Evolutionary conservation across 2,888 invertebrate species (phyloP).

Genomic region (Agriopis marginaria): DNA sequence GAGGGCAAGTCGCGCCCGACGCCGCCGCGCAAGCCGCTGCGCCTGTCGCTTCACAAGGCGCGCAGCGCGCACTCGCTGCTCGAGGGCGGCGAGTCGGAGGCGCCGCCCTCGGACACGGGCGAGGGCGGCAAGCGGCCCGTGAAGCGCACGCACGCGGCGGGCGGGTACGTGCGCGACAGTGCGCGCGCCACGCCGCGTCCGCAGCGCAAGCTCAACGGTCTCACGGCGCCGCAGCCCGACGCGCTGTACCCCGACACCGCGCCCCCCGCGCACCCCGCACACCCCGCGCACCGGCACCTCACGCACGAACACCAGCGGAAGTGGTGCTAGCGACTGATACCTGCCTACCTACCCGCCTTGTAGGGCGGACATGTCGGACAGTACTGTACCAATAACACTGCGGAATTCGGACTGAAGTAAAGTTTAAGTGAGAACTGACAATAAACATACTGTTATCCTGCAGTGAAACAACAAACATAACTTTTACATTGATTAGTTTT

Average conservation of each 20-base stretch:
- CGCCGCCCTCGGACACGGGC: conserved; percentile 61
- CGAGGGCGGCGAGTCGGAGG: conserved; percentile 79
- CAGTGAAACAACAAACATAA: background rate
- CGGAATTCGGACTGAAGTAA: background rate
- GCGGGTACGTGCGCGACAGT: conserved; percentile 63
- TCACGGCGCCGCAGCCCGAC: conserved; percentile 69
- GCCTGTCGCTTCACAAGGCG: conserved; percentile 93
- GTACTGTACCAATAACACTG: background rate
- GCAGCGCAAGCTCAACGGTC: conserved; percentile 63
- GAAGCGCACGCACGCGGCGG: conserved; percentile 85
- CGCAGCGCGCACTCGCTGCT: conserved; percentile 92
- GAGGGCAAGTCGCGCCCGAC: conserved; percentile 88
- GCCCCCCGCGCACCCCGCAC: conserved; percentile 57
- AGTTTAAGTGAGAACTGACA: background rate
- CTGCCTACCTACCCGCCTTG: background rate
- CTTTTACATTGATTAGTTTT: background rate
- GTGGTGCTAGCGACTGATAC: conserved; percentile 37
- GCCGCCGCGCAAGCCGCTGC: conserved; percentile 94
- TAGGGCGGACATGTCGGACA: background rate
- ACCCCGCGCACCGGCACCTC: conserved; percentile 54
- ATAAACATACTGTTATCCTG: background rate
- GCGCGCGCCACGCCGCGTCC: conserved; percentile 77
- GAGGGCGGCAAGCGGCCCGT: conserved; percentile 83
- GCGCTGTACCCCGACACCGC: conserved; percentile 68
- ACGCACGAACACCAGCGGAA: conserved; percentile 50